Percentiles rank a stretch among this genome's conserved stretches.
Conservation (phyloP, 2,888 invertebrate species). For the Cosmia trapezina region DNA sequence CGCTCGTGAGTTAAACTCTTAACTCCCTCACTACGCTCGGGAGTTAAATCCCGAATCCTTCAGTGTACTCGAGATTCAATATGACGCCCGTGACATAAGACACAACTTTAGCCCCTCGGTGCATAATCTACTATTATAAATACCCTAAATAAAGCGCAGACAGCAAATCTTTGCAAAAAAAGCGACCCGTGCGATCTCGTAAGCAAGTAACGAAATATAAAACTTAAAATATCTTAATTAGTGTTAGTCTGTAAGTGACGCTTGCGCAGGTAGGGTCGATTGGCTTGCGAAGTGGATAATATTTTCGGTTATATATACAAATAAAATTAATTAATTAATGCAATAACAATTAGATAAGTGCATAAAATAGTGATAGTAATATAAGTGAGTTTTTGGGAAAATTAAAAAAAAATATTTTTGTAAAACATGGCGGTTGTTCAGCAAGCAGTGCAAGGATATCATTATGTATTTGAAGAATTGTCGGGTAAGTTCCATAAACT, state of each 20-base stretch:
- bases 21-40: too few relatives aligned
- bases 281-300: background rate
- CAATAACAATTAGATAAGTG: conserved; percentile 4
- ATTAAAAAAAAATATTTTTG: background rate
- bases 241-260: conserved; percentile 31
- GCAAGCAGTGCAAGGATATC: conserved; percentile 56
- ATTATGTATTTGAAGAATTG: conserved; percentile 61
- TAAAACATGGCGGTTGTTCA: conserved; percentile 57
- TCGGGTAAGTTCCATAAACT: conserved; percentile 46
- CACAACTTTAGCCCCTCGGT: too few relatives aligned
- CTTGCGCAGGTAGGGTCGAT: conserved; percentile 26
- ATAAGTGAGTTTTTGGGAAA: conserved; percentile 1
- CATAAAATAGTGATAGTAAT: conserved; percentile 8
- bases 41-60: too few relatives aligned
- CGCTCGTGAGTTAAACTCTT: too few relatives aligned
- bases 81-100: too few relatives aligned
- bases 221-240: conserved; percentile 19
- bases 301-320: background rate
- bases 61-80: too few relatives aligned
- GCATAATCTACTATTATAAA: too few relatives aligned
- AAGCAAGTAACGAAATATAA: conserved; percentile 34
- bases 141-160: background rate
- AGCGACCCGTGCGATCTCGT: background rate
- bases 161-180: background rate
- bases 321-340: background rate